A percentile compares a stretch with the other conserved stretches of the same genome.
These are phyloP conservation scores for Athalia cordata DNA, from an alignment of 2,888 invertebrate genomes.

Conservation along the genomic window DNA sequence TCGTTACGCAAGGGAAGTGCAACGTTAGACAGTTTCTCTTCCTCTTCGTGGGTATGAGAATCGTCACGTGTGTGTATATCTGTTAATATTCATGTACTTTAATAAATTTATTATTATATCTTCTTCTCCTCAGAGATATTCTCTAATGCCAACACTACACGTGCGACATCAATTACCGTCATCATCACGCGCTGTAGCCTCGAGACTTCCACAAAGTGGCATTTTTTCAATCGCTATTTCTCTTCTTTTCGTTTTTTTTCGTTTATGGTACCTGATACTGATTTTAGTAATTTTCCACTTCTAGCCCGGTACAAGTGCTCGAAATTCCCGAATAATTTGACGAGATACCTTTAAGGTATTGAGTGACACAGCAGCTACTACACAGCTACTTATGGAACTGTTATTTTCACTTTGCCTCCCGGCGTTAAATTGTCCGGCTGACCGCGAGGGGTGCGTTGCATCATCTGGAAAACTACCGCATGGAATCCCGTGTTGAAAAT, in stretches of 20 bases:
- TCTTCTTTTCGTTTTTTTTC: too few relatives aligned
- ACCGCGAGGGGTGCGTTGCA: not conserved
- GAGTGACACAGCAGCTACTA: not conserved
- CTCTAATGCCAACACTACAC: too few relatives aligned
- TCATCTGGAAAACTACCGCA: conserved; percentile 22
- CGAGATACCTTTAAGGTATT: too few relatives aligned
- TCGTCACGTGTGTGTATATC: not conserved
- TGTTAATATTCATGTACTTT: conserved; percentile 1
- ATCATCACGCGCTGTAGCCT: too few relatives aligned
- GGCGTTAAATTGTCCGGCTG: not conserved
- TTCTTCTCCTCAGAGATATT: too few relatives aligned
- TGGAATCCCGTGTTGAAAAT: conserved; percentile 22
- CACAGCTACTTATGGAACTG: not conserved
- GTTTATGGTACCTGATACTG: too few relatives aligned
- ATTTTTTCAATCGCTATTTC: too few relatives aligned
- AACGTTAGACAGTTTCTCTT: conserved; percentile 33
- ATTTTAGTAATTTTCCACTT: too few relatives aligned
- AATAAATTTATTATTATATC: not conserved
- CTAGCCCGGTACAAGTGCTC: not conserved
- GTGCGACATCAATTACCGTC: too few relatives aligned
- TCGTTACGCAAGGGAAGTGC: conserved; percentile 44
- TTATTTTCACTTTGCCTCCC: conserved; percentile 36
- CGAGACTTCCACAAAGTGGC: too few relatives aligned
- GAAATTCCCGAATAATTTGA: not conserved
- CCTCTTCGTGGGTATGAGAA: not conserved